Evolutionary conservation across 2,888 invertebrate genomes (phyloP), one percentile per base, ranked within the genome.

Genomic region (Hololepta plana): DNA sequence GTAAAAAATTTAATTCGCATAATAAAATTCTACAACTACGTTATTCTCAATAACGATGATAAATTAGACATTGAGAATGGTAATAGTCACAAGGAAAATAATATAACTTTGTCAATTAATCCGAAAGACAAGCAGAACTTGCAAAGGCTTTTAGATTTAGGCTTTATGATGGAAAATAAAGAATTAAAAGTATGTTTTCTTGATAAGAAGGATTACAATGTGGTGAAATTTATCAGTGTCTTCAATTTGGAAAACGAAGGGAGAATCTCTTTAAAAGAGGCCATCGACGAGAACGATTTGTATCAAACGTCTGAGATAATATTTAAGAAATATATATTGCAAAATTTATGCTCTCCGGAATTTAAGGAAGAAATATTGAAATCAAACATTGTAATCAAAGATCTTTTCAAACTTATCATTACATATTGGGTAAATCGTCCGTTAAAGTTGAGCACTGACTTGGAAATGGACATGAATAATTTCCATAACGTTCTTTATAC

Each of bases 391-490:
- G 44, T 62, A 36, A 62, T 73, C 19, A 64, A 66, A 39, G 72
- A 74, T 44, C 57, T 87, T 14, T 62, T 85, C 35, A 67, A 67
- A 37, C 56, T 81, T 30, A 52, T 75, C n/a, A 60, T 84, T 26
- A 56, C 63, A 38, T 79, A 72, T 44, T 70, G 82, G 68, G 62
- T 79, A 38, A 67, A 72, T 37, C 64, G 69, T 47, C 56, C 66
- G 0, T 54, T 73, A 12, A 42, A 41, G 19, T 43, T 42, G 46
- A 56, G 44, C 42, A 44, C 36, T 35, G 47, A 52, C 37, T 37
- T 66, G 19, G 57, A 57, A 39, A 55, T 64, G 17, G 67, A 80
- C 38, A 70, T 82, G 55, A 64, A 72, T 32, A 68, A 69, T 37
- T 65, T 80, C 30, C 68, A 71, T 17, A 59, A 64, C 28, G 57